Evolutionary conservation across 2,113 vertebrate species (phyloP).

Genomic region (Nicator chloris): DNA sequence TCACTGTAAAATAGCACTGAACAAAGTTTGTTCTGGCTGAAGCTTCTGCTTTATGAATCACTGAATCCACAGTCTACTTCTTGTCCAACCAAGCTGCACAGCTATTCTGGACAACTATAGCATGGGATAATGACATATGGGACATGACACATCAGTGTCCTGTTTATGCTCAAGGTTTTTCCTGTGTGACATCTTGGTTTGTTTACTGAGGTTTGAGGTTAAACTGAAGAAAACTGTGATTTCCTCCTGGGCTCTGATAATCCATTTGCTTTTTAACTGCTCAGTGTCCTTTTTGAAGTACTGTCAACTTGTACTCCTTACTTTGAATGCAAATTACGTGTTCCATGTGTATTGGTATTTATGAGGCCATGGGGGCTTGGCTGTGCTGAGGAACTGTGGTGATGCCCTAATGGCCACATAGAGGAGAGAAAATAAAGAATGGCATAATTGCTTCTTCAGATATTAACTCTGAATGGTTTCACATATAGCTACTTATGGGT

Average conservation of each 20-base stretch:
- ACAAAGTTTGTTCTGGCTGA: not conserved
- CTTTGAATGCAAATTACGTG: not conserved
- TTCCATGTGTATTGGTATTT: not conserved
- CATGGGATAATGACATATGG: slow-evolving; percentile 12
- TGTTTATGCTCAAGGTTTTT: not conserved
- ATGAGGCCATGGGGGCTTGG: not conserved
- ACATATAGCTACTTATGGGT: not conserved
- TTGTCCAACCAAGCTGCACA: not conserved
- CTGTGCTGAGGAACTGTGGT: too few species aligned
- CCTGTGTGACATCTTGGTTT: not conserved
- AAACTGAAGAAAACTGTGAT: not conserved
- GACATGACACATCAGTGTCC: not conserved
- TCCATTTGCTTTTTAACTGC: not conserved
- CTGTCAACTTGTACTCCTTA: not conserved
- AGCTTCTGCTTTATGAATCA: slow-evolving; percentile 11
- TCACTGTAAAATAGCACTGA: not conserved
- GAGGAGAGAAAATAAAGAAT: not conserved
- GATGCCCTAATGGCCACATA: not conserved
- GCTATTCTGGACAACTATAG: not conserved
- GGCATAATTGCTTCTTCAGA: not conserved
- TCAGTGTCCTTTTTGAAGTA: not conserved
- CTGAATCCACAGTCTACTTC: not conserved
- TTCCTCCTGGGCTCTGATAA: not conserved
- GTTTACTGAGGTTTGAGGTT: slow-evolving; percentile 41
- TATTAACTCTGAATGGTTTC: not conserved